Base-by-base conservation (phyloP, 2,797 vertebrate genomes). In the Holocentrus rufus region DNA sequence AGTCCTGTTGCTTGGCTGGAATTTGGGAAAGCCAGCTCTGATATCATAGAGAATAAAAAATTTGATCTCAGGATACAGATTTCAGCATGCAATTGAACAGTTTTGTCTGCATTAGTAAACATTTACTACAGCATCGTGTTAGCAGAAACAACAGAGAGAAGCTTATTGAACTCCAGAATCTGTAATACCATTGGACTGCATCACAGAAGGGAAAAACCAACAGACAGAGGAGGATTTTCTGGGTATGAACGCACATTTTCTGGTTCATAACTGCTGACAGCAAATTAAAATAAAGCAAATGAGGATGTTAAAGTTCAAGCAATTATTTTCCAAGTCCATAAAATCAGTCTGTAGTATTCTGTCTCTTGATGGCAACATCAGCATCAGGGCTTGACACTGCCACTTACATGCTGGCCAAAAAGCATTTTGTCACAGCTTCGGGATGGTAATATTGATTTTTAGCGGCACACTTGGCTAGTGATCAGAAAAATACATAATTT, bases 401-500 rank as follows among this genome's bases (percentile, higher is more conserved):
- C 36, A 39, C 36, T 59, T 1, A 20, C 47, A 8, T 30, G 6
- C 14, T 62, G 42, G 42, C 42, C 42, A 15, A 15, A 44, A 25
- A 60, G 8, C 23, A 17, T 69, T 58, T 57, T 59, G 55, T 30
- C 15, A 9, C 30, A 31, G 30, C 30, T 31, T 31, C 30, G 30
- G 30, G 30, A 31, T 31, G n/a, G n/a, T 36, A 67, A 68, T 63
- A 55, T 18, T 54, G 59, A 57, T 50, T 68, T 53, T 65, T 20
- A 55, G 42, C 61, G 57, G 66, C 59, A 68, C 58, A 50, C 27
- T 54, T 76, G 18, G 73, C 61, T 2, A 25, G 18, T 25, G 14
- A 36, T 67, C 61, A n/a, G n/a, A n/a, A 79, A 56, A 20, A 73
- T 27, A 44, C 65, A 7, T 68, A 7, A 50, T 56, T 30, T 15